A percentile compares a stretch with the other conserved stretches of the same genome.
Conservation (phyloP, 2,888 invertebrate species). For the Limnephilus lunatus region DNA sequence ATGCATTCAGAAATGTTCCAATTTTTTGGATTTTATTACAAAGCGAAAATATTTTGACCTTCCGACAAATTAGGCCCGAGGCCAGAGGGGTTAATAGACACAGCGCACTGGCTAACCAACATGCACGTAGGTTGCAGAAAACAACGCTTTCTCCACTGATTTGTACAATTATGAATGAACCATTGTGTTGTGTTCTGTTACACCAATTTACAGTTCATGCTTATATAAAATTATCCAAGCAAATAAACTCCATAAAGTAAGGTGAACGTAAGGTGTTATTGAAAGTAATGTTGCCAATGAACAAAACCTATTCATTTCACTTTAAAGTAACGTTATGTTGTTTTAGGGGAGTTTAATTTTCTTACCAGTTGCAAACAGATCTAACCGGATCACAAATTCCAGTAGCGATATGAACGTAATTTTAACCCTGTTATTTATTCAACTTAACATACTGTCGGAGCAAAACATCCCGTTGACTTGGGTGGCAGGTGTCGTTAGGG, state of each 20-base stretch:
- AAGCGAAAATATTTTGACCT: too few relatives aligned
- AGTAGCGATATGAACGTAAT: conserved; percentile 8
- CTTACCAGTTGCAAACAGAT: neutral
- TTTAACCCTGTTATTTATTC: conserved; percentile 24
- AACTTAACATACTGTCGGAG: conserved; percentile 19
- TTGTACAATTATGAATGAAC: neutral
- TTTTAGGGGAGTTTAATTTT: neutral
- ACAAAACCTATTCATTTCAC: neutral
- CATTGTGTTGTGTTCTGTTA: neutral
- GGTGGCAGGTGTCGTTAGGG: conserved; percentile 4
- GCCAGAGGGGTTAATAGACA: too few relatives aligned
- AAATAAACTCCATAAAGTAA: neutral
- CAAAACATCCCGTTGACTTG: conserved; percentile 21
- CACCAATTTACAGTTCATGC: neutral
- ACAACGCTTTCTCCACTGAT: neutral
- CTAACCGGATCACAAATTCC: conserved; percentile 6
- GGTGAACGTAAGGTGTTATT: neutral
- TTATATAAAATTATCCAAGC: neutral
- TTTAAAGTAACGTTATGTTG: neutral
- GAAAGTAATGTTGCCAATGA: neutral
- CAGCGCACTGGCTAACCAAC: too few relatives aligned
- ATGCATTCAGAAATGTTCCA: too few relatives aligned
- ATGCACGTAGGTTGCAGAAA: too few relatives aligned
- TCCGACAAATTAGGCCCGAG: too few relatives aligned
- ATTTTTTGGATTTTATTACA: too few relatives aligned